Conservation (phyloP, 1,140 invertebrate genomes). For the Cydia strobilella region DNA sequence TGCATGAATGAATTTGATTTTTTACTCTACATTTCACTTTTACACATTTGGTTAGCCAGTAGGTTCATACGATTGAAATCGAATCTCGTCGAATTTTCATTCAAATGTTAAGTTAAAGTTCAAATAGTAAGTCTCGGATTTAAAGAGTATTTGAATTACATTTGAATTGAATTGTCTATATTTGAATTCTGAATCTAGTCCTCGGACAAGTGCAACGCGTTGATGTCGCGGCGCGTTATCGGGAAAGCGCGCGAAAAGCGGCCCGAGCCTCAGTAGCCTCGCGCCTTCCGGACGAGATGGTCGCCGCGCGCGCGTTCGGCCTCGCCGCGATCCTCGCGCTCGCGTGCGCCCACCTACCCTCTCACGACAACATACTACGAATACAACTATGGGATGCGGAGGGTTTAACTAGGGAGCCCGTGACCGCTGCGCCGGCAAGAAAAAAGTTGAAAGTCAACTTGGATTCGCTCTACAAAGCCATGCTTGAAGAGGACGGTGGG, state of each 20-base stretch:
- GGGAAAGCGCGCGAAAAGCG: slow-evolving; percentile 76
- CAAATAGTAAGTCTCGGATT: too few species aligned
- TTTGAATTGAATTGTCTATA: not conserved
- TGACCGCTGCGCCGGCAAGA: slow-evolving; percentile 45
- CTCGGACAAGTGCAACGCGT: not conserved
- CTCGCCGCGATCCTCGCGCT: slow-evolving; percentile 59
- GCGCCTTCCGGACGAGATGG: slow-evolving; percentile 68
- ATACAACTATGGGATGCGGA: slow-evolving; percentile 75
- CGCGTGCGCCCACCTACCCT: slow-evolving; percentile 65
- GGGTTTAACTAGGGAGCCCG: slow-evolving; percentile 62
- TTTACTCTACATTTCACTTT: too few species aligned
- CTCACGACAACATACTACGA: slow-evolving; percentile 71
- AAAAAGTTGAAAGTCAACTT: slow-evolving; percentile 65
- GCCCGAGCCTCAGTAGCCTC: slow-evolving; percentile 64
- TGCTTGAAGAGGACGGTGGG: slow-evolving; percentile 69
- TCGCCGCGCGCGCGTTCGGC: slow-evolving; percentile 56
- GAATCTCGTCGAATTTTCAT: too few species aligned
- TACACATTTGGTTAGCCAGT: too few species aligned
- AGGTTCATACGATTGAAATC: too few species aligned
- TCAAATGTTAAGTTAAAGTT: too few species aligned
- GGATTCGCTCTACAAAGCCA: slow-evolving; percentile 65
- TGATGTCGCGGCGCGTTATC: slow-evolving; percentile 53
- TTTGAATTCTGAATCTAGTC: not conserved
- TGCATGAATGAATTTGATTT: too few species aligned
- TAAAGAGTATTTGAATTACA: not conserved